phyloP scores from a whole-genome alignment of 2,797 vertebrate species.

The Pangasius larnaudii region DNA sequence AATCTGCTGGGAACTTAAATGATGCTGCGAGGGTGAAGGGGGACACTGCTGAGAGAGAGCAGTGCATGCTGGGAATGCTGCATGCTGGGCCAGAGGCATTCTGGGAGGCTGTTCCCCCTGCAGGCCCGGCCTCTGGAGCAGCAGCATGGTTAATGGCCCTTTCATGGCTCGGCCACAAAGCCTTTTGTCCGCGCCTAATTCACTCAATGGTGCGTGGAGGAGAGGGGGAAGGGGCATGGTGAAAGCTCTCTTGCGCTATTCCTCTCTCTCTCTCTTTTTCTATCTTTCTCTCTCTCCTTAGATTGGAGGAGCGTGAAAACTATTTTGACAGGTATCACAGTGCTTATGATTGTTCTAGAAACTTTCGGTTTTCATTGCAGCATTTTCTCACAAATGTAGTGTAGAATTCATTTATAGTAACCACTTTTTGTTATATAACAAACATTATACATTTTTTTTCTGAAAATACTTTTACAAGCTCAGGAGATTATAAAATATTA shows the following conservation, averaged over 20 bases:
- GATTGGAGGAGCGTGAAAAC: slow-evolving; percentile 12
- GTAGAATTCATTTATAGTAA: background rate
- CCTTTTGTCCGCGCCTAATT: slow-evolving; percentile 84
- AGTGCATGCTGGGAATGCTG: slow-evolving; percentile 67
- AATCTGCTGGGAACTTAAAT: slow-evolving; percentile 70
- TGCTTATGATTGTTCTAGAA: background rate
- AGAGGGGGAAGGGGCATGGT: slow-evolving; percentile 61
- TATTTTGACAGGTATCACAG: slow-evolving; percentile 30
- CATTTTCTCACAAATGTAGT: background rate
- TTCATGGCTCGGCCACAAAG: slow-evolving; percentile 84
- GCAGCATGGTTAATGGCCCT: slow-evolving; percentile 87
- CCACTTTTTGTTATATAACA: background rate
- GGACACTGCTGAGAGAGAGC: slow-evolving; percentile 71
- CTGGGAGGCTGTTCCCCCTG: slow-evolving; percentile 80
- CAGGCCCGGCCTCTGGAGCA: slow-evolving; percentile 86
- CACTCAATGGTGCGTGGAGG: slow-evolving; percentile 78
- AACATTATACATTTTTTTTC: background rate
- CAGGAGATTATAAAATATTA: background rate
- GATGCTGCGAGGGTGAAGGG: slow-evolving; percentile 68
- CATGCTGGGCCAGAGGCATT: slow-evolving; percentile 82
- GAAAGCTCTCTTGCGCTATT: slow-evolving; percentile 52
- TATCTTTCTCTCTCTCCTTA: background rate
- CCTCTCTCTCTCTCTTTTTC: slow-evolving; percentile 25
- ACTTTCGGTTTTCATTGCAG: background rate
- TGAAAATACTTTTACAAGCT: background rate